Base-by-base conservation (phyloP, 2,888 invertebrate genomes). In the Coremacera marginata region DNA sequence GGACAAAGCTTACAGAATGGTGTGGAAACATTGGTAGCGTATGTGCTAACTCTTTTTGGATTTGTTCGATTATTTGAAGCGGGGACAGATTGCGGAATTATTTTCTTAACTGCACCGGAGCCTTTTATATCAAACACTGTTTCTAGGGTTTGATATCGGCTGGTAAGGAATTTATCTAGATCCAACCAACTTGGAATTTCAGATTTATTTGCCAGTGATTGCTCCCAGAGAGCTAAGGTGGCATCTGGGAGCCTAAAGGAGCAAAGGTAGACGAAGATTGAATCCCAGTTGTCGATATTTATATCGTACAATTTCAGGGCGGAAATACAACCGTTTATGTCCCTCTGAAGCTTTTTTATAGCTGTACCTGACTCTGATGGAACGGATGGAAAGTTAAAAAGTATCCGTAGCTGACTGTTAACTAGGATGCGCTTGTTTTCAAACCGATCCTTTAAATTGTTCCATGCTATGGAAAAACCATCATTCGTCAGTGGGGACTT, bases 401-500 rank as follows among this genome's bases (percentile, higher is more conserved):
- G 65, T 1, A 60, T 49, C 14, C 31, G 57, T 0, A 75, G 16
- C 19, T 75, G 75, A n/a, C 60, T 49, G 49, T 68, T 68, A 1
- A 75, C 49, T 2, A 68, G 5, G 3, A 65, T 37, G 8, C 60
- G 25, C 27, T 68, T 70, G 55, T 77, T 77, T 22, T 77, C 75
- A 27, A 60, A 77, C 3, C 77, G 62, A 44, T 52, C 44, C 19
- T 70, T 52, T 9, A 77, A 65, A 27, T 57, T 75, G 51, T 67
- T 31, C 79, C 75, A 77, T 1, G 75, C 75, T 49, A 68, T n/a
- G 1, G 52, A 34, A n/a, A 78, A 78, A 31, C n/a, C 75, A 31
- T 75, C 34, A 52, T 77, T 70, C 1, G 76, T 77, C 5, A 76
- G 67, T 0, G 77, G 77, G n/a, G 67, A 49, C 52, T 77, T 76